A percentile compares a stretch with the other conserved stretches of the same genome.
These are phyloP conservation scores for Pissodes strobi DNA, from an alignment of 1,140 invertebrate genomes.

Conservation along the genomic window DNA sequence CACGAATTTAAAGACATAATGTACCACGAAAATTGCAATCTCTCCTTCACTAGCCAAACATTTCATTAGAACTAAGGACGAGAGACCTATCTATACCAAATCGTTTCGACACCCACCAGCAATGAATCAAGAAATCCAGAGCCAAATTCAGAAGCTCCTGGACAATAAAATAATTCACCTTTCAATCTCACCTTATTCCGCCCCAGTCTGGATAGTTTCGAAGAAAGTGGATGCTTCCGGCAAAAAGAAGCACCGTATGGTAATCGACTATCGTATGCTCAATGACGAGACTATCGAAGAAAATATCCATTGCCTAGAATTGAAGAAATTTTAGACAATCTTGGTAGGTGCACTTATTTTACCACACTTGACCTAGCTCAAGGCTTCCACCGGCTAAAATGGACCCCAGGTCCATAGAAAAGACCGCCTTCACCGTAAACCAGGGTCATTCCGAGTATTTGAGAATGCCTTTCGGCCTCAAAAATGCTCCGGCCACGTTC, in stretches of 20 bases:
- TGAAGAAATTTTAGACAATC: no score
- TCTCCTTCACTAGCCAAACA: constrained; percentile 34
- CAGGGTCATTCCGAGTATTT: constrained; percentile 54
- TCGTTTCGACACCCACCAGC: neutral
- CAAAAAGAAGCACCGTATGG: constrained; percentile 50
- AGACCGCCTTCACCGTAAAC: constrained; percentile 58
- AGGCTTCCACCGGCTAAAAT: no score
- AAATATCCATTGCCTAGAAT: no score
- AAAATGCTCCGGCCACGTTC: constrained; percentile 57
- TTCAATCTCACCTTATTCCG: constrained; percentile 44
- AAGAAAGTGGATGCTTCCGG: constrained; percentile 49
- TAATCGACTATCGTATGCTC: no score
- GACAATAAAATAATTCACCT: constrained; percentile 51
- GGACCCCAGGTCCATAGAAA: constrained; percentile 49
- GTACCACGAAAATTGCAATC: neutral
- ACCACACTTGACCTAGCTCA: constrained; percentile 59
- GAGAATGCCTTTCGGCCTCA: constrained; percentile 57
- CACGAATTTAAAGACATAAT: no score
- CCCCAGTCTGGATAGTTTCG: no score
- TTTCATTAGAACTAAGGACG: no score
- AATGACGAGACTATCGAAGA: no score
- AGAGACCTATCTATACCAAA: constrained; percentile 34
- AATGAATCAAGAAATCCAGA: constrained; percentile 40
- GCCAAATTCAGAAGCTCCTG: constrained; percentile 43
- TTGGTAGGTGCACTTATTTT: constrained; percentile 58